phyloP scores from a whole-genome alignment of 2,888 invertebrate species.

The Caenorhabditis drosophilae region DNA sequence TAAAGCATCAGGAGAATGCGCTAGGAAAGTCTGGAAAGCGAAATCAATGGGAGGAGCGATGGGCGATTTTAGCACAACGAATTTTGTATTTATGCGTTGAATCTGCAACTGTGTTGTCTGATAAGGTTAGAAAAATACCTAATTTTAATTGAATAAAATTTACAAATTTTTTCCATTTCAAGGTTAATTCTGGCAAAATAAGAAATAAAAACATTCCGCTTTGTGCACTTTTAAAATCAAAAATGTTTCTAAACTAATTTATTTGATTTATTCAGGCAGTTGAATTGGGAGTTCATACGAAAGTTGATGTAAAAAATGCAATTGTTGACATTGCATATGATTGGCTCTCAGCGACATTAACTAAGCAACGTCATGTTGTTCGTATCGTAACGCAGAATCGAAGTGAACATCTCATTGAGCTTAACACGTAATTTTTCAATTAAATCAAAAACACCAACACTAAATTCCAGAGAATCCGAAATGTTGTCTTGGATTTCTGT shows the following conservation, averaged over 20 bases:
- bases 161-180: too few relatives aligned
- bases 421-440: conserved; percentile 24
- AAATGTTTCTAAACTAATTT: too few relatives aligned
- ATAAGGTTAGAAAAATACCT: conserved; percentile 18
- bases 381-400: conserved; percentile 44
- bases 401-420: conserved; percentile 46
- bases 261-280: conserved; percentile 29
- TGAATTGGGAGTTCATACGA: conserved; percentile 26
- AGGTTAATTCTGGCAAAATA: too few relatives aligned
- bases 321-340: conserved; percentile 57
- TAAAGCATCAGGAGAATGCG: conserved; percentile 47
- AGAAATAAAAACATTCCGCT: too few relatives aligned
- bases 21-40: conserved; percentile 45
- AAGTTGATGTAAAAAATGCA: conserved; percentile 47
- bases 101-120: conserved; percentile 24
- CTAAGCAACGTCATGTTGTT: conserved; percentile 45
- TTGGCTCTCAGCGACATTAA: conserved; percentile 35
- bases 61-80: conserved; percentile 39
- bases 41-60: conserved; percentile 49
- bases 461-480: conserved; percentile 36
- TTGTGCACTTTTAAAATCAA: too few relatives aligned
- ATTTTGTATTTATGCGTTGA: conserved; percentile 48
- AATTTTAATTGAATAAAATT: neutral
- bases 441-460: neutral
- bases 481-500: conserved; percentile 54